Percentiles rank a stretch among this genome's conserved stretches.
phyloP scores from a whole-genome alignment of 1,140 invertebrate genomes.

The Drosophila serrata region DNA sequence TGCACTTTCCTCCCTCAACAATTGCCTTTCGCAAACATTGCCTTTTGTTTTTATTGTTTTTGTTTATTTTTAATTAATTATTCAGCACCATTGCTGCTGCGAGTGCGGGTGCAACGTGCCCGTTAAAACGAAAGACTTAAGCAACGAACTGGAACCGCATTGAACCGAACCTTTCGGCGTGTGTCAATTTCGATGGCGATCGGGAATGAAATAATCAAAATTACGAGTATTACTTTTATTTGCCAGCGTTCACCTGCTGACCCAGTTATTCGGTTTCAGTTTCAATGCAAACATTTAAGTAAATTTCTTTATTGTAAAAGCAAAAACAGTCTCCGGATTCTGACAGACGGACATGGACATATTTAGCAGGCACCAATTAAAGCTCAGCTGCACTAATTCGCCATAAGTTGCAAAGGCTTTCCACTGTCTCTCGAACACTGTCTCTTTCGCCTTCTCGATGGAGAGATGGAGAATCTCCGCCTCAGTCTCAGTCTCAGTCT shows the following conservation, averaged over 20 bases:
- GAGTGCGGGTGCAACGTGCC: slow-evolving; percentile 58
- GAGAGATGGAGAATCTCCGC: slow-evolving; percentile 2
- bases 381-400: slow-evolving; percentile 74
- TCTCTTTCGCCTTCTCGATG: slow-evolving; percentile 37
- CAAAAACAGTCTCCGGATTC: slow-evolving; percentile 31
- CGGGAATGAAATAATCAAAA: slow-evolving; percentile 51
- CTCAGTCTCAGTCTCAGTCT: background rate
- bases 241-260: slow-evolving; percentile 54
- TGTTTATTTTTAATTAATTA: slow-evolving; percentile 61
- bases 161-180: slow-evolving; percentile 55
- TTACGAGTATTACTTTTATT: slow-evolving; percentile 26
- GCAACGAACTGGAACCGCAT: slow-evolving; percentile 74
- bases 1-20: slow-evolving; percentile 71
- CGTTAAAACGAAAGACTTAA: slow-evolving; percentile 68
- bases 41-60: slow-evolving; percentile 21
- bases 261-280: slow-evolving; percentile 55
- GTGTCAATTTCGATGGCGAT: slow-evolving; percentile 22
- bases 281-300: slow-evolving; percentile 53
- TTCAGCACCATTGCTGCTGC: slow-evolving; percentile 48
- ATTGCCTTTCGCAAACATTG: slow-evolving; percentile 54
- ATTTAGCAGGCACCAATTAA: slow-evolving; percentile 63
- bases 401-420: slow-evolving; percentile 69
- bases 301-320: slow-evolving; percentile 40
- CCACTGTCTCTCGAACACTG: slow-evolving; percentile 38
- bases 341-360: slow-evolving; percentile 50